A percentile compares a stretch with the other conserved stretches of the same genome.
These are phyloP conservation scores for Tetragnatha versicolor DNA, from an alignment of 1,140 invertebrate genomes.

Conservation along the genomic window DNA sequence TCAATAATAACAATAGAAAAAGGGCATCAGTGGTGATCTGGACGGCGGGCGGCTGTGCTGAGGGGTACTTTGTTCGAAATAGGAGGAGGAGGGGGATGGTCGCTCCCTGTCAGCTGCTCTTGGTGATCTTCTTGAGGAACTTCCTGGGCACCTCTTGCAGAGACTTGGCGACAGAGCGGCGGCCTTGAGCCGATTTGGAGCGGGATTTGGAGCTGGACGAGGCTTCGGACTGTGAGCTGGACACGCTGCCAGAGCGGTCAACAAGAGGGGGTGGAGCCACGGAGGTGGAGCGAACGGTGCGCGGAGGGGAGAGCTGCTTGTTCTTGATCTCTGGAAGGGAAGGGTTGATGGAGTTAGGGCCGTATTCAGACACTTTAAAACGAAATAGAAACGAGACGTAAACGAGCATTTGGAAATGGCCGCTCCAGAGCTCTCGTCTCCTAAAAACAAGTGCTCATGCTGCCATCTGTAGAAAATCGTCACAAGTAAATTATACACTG, in stretches of 20 bases:
- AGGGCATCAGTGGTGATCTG: no score
- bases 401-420: not conserved
- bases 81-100: no score
- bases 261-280: not conserved
- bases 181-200: slow-evolving; percentile 16
- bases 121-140: slow-evolving; percentile 36
- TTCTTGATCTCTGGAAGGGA: slow-evolving; percentile 25
- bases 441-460: not conserved
- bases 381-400: not conserved
- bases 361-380: no score
- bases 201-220: not conserved
- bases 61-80: not conserved
- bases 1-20: no score
- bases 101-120: not conserved
- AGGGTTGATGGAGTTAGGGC: no score
- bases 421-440: not conserved
- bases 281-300: not conserved
- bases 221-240: slow-evolving; percentile 42
- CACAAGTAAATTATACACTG: not conserved
- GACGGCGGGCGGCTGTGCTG: no score
- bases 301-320: slow-evolving; percentile 22
- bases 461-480: not conserved
- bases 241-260: not conserved
- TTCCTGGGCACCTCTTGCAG: slow-evolving; percentile 25
- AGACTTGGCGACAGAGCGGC: not conserved